Conservation (phyloP, 2,113 vertebrate species). For the Pagrus major region DNA sequence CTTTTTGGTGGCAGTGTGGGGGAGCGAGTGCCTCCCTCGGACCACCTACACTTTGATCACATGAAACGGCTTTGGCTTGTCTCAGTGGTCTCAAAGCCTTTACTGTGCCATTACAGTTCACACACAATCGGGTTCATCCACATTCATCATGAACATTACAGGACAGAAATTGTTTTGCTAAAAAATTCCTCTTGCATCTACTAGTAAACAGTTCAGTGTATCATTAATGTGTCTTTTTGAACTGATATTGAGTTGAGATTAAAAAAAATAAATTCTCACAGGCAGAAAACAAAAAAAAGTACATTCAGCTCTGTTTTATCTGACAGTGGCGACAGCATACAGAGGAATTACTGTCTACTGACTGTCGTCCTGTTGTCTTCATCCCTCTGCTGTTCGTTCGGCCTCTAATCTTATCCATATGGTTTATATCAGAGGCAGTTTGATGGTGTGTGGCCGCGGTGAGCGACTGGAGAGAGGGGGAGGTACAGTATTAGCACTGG, state of each 20-base stretch:
- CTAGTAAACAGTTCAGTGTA: conserved; percentile 2
- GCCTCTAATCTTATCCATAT: conserved; percentile 70
- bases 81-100: conserved; percentile 17
- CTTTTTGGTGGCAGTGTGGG: conserved; percentile 41
- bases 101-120: conserved; percentile 9
- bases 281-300: not conserved
- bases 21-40: conserved; percentile 27
- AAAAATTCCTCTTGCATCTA: not conserved
- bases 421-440: conserved; percentile 62
- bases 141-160: conserved; percentile 6
- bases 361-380: conserved; percentile 41
- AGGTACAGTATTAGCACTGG: conserved; percentile 31
- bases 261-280: not conserved
- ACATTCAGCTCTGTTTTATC: not conserved
- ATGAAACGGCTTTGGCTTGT: conserved; percentile 55
- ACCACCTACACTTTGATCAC: conserved; percentile 67
- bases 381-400: conserved; percentile 47
- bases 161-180: not conserved
- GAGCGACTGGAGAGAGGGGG: conserved; percentile 7
- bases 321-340: not conserved
- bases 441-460: conserved; percentile 57
- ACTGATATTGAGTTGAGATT: not conserved
- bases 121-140: conserved; percentile 21
- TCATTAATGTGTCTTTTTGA: not conserved
- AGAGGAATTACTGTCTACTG: conserved; percentile 14